These are phyloP conservation scores for Stegastes partitus DNA, from an alignment of 2,113 vertebrate species.

Conservation along the genomic window DNA sequence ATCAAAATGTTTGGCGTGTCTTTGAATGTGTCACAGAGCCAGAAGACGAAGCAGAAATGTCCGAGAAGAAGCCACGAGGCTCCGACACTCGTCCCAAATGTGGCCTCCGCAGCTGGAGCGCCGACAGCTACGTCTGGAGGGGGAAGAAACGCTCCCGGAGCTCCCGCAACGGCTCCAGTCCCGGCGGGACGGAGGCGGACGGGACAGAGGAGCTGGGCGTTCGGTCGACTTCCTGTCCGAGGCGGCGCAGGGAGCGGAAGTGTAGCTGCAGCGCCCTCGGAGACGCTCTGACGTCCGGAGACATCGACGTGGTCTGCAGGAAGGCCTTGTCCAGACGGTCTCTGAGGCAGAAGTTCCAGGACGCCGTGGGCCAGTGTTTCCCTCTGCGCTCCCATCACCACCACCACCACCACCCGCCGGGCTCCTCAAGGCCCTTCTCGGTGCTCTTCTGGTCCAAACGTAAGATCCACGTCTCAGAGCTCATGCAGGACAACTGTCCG, in stretches of 20 bases:
- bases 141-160: constrained; percentile 93
- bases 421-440: constrained; percentile 73
- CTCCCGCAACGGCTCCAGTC: constrained; percentile 79
- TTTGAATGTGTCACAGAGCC: constrained; percentile 44
- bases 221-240: constrained; percentile 80
- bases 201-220: constrained; percentile 66
- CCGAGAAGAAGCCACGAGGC: constrained; percentile 85
- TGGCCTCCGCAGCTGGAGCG: constrained; percentile 91
- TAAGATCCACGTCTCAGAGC: constrained; percentile 95
- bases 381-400: constrained; percentile 92
- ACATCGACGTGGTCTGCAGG: constrained; percentile 88
- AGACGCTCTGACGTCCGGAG: constrained; percentile 76
- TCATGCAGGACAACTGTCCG: constrained; percentile 96
- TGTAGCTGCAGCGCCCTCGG: constrained; percentile 88
- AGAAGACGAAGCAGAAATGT: constrained; percentile 70
- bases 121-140: constrained; percentile 94
- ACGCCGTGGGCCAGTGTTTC: constrained; percentile 95
- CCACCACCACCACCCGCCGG: constrained; percentile 83
- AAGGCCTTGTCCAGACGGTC: constrained; percentile 90
- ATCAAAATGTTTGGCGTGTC: not conserved
- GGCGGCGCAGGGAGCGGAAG: constrained; percentile 89
- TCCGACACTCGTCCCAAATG: constrained; percentile 90
- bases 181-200: constrained; percentile 80
- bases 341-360: constrained; percentile 95
- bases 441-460: constrained; percentile 92